Evolutionary conservation across 2,113 vertebrate species (phyloP).

Genomic region (Callaeas wilsoni): DNA sequence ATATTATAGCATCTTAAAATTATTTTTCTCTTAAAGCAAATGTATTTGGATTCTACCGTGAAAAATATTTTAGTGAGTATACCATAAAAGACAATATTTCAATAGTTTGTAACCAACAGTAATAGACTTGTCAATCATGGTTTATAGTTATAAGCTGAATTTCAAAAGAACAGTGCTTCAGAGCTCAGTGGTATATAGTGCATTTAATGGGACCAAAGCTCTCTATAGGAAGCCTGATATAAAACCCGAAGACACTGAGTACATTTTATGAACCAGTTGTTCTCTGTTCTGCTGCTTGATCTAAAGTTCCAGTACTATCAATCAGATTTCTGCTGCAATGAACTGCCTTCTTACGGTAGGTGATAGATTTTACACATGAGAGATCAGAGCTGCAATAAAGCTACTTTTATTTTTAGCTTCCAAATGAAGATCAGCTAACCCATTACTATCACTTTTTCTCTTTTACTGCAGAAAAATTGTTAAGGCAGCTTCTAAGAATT

Average conservation of each 20-base stretch:
- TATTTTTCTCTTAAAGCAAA: slow-evolving; percentile 46
- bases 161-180: slow-evolving; percentile 57
- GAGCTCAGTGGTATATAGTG: slow-evolving; percentile 44
- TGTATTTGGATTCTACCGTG: slow-evolving; percentile 27
- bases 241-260: slow-evolving; percentile 53
- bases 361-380: slow-evolving; percentile 65
- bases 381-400: slow-evolving; percentile 62
- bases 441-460: slow-evolving; percentile 48
- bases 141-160: slow-evolving; percentile 61
- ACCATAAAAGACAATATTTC: slow-evolving; percentile 52
- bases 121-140: slow-evolving; percentile 60
- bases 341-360: slow-evolving; percentile 46
- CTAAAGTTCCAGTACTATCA: slow-evolving; percentile 49
- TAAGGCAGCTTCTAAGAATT: slow-evolving; percentile 55
- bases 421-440: slow-evolving; percentile 55
- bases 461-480: slow-evolving; percentile 55
- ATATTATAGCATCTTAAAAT: slow-evolving; percentile 31
- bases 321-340: slow-evolving; percentile 60
- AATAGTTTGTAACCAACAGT: slow-evolving; percentile 63
- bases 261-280: slow-evolving; percentile 61
- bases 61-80: slow-evolving; percentile 49
- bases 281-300: slow-evolving; percentile 61
- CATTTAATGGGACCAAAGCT: slow-evolving; percentile 58
- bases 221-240: slow-evolving; percentile 47
- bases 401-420: slow-evolving; percentile 67